phyloP scores from a whole-genome alignment of 1,140 invertebrate genomes.

The Harpegnathos saltator region DNA sequence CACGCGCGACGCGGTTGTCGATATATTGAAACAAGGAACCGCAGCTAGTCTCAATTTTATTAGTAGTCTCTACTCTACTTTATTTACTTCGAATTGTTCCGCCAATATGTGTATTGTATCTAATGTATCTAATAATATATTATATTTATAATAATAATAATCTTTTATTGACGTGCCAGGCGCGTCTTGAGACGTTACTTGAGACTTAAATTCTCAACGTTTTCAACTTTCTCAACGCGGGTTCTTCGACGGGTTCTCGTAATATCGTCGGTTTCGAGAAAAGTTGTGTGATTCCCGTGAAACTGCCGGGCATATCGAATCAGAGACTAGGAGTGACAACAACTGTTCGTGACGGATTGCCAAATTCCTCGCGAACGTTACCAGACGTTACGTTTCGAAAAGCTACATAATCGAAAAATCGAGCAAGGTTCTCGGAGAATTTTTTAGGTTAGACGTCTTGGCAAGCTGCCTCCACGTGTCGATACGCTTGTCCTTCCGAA shows the following conservation, averaged over 20 bases:
- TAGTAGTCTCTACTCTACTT: neutral
- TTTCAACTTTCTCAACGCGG: too few relatives aligned
- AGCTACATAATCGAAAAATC: conserved; percentile 1
- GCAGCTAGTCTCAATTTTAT: neutral
- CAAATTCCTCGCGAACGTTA: conserved; percentile 9
- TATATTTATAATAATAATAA: too few relatives aligned
- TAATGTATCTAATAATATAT: too few relatives aligned
- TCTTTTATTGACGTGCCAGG: too few relatives aligned
- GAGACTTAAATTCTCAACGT: too few relatives aligned
- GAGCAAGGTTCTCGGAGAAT: neutral
- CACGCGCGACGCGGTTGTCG: neutral
- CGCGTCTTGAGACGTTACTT: too few relatives aligned
- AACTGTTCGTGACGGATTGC: conserved; percentile 18
- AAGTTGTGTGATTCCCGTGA: neutral
- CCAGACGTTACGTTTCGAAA: neutral
- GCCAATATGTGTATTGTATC: too few relatives aligned
- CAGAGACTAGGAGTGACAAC: neutral
- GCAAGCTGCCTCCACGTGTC: conserved; percentile 27
- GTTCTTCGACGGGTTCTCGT: too few relatives aligned
- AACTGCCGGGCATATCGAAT: neutral
- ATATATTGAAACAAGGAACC: neutral
- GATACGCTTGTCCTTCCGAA: neutral
- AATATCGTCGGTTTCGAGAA: neutral
- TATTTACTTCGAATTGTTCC: neutral
- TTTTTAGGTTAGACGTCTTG: conserved; percentile 1